phyloP scores from a whole-genome alignment of 2,113 vertebrate genomes.

The Nycticebus coucang region DNA sequence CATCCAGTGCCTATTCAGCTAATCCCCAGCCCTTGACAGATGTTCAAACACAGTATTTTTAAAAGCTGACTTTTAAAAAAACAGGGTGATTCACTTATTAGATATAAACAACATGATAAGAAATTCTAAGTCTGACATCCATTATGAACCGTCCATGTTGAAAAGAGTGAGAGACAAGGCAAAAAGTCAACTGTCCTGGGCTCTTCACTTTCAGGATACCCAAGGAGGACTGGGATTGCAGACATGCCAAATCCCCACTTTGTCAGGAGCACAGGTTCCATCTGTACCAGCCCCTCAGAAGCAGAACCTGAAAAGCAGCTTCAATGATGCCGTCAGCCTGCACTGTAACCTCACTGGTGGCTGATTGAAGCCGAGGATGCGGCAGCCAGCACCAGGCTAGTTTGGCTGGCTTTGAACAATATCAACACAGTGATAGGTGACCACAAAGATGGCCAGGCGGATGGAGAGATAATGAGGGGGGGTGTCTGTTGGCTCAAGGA shows the following conservation, averaged over 20 bases:
- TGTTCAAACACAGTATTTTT: slow-evolving; percentile 83
- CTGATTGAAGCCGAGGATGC: not conserved
- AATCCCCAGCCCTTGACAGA: slow-evolving; percentile 83
- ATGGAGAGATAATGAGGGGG: not conserved
- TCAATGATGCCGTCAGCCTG: not conserved
- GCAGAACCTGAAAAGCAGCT: not conserved
- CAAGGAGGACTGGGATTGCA: not conserved
- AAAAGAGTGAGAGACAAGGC: slow-evolving; percentile 58
- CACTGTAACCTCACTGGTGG: fast-evolving
- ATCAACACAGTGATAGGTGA: not conserved
- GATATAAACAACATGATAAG: slow-evolving; percentile 79
- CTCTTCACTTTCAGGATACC: not conserved
- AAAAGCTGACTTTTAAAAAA: slow-evolving; percentile 79
- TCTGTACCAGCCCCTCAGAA: not conserved
- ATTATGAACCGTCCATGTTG: slow-evolving; percentile 39
- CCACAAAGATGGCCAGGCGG: not conserved
- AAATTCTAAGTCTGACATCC: slow-evolving; percentile 68
- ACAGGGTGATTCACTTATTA: slow-evolving; percentile 75
- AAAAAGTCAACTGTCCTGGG: not conserved
- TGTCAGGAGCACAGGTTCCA: not conserved
- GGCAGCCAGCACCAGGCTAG: not conserved
- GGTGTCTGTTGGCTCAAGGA: not conserved
- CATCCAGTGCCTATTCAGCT: slow-evolving; percentile 80
- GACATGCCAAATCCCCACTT: not conserved
- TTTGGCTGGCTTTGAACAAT: not conserved